These are phyloP conservation scores for Cosmia trapezina DNA, from an alignment of 2,888 invertebrate species.

Conservation along the genomic window DNA sequence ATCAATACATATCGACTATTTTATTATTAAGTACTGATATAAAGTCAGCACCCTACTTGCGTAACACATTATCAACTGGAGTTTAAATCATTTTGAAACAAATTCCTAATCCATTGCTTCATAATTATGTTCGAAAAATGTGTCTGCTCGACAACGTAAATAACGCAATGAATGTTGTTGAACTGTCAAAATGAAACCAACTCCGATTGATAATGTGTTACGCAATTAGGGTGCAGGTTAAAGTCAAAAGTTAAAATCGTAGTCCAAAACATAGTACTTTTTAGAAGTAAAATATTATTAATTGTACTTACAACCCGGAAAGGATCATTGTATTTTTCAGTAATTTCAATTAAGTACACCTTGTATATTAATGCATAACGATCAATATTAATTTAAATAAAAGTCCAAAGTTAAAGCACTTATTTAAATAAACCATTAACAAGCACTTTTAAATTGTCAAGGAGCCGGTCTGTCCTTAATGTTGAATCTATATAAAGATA, in stretches of 20 bases:
- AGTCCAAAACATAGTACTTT: not conserved
- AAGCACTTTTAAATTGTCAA: not conserved
- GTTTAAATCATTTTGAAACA: too few relatives aligned
- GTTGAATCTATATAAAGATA: not conserved
- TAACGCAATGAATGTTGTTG: too few relatives aligned
- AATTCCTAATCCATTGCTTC: too few relatives aligned
- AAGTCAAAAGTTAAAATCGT: not conserved
- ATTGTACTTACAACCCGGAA: not conserved
- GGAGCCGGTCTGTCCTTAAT: not conserved
- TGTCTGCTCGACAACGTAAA: too few relatives aligned
- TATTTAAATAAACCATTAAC: not conserved
- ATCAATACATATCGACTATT: not conserved
- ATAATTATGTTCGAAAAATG: too few relatives aligned
- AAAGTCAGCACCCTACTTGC: too few relatives aligned
- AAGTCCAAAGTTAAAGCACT: slow-evolving; percentile 10
- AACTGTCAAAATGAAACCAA: too few relatives aligned
- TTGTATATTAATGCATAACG: not conserved
- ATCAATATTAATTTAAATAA: not conserved
- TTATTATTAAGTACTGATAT: not conserved
- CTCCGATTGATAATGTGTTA: too few relatives aligned
- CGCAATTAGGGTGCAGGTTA: too few relatives aligned
- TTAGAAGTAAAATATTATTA: not conserved
- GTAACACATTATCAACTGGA: too few relatives aligned
- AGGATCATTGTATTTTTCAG: not conserved
- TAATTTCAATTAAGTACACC: too few relatives aligned